These are phyloP conservation scores for Elysia crispata DNA, from an alignment of 2,888 invertebrate genomes.

Conservation along the genomic window DNA sequence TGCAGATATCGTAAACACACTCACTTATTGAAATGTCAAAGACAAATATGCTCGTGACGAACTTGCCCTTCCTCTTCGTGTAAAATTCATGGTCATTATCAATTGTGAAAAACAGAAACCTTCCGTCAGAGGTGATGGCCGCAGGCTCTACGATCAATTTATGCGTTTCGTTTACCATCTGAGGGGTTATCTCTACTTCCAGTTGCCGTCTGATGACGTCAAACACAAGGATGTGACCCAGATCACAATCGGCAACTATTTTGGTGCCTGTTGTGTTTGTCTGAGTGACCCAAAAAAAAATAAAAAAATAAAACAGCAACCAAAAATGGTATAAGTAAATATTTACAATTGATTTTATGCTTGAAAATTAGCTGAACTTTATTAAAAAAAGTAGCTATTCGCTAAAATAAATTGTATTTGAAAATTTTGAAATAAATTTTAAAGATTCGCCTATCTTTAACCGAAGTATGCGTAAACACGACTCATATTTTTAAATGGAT, in stretches of 20 bases:
- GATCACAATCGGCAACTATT: not conserved
- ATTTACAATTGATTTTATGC: no score
- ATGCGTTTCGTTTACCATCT: not conserved
- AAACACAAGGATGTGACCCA: conserved; percentile 3
- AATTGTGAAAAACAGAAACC: not conserved
- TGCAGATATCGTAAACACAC: no score
- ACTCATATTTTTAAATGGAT: no score
- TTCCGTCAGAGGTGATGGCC: not conserved
- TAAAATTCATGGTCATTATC: conserved; percentile 10
- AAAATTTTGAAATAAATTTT: no score
- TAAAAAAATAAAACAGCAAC: not conserved
- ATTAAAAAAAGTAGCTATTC: no score
- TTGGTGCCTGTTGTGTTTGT: conserved; percentile 1
- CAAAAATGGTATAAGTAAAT: no score
- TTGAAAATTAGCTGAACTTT: no score
- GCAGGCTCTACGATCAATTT: not conserved
- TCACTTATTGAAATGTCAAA: not conserved
- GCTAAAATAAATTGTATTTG: no score
- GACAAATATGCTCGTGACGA: not conserved
- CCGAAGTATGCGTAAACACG: no score
- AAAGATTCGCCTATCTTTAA: no score
- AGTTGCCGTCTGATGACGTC: not conserved
- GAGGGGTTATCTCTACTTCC: not conserved
- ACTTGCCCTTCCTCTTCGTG: not conserved
- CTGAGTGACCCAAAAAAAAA: not conserved